Evolutionary conservation across 2,888 invertebrate species (phyloP), one percentile per base, ranked within the genome.

Genomic region (Gastracanthus pulcherrimus): DNA sequence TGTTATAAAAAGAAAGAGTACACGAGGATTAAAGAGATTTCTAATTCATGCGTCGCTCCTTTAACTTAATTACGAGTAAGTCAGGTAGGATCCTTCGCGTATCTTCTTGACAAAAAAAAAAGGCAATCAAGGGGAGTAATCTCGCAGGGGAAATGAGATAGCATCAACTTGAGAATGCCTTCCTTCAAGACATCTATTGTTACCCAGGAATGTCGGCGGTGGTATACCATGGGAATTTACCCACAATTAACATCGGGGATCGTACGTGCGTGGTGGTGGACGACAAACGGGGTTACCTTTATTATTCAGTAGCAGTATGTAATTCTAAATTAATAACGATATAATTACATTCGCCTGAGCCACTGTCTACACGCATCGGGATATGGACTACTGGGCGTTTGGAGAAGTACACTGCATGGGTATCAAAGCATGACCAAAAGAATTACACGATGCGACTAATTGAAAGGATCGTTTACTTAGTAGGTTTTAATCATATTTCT

Each of bases 241-340:
- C 89, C 91, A 91, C 91, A 90, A 91, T 91, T 91, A 91, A 91
- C 86, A 89, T 88, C 85, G 85, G 82, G n/a, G 86, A 88, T 89
- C 86, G 85, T 81, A 60, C 31, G 13, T 70, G 38, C 55, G 38
- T 36, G 86, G 84, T 45, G 72, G 60, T 86, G 86, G 84, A 87
- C 89, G 87, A 87, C 88, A 87, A 89, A 89, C 86, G 89, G 87
- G 86, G 87, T 90, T 89, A 89, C 87, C 86, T 69, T 81, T 76
- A 76, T 89, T 89, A 89, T 88, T 88, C 88, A 48, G 36, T 29
- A 64, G 34, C 60, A 55, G 60, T 48, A 48, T 60, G 45, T 64
- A 78, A 83, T 77, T 70, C 64, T 34, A 82, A 67, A 82, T 82
- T 83, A 81, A 80, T 83, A 80, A 70, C 70, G 36, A 70, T 71